Base-by-base conservation (phyloP, 1,140 invertebrate species). In the Drosophila erecta region DNA sequence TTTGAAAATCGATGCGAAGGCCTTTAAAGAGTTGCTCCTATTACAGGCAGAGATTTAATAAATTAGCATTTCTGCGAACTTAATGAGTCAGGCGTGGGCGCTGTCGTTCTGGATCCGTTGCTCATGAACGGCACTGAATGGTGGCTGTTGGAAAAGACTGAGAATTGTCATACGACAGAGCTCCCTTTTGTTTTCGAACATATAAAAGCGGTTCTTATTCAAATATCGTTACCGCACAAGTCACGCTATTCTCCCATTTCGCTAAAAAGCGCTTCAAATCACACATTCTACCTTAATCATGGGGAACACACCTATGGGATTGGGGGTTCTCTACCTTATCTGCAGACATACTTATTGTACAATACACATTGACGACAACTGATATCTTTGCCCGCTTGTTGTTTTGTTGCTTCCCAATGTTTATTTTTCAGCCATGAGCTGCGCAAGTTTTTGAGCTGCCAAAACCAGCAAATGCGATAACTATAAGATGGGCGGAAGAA, bases 321-420 rank as follows among this genome's bases (percentile, higher is more conserved):
- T 33, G 37, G 35, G 43, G 65, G 35, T 33, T 38, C 5, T 38
- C 10, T 49, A 7, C 49, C 55, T 46, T 62, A 62, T 65, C 55
- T 65, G 40, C 77, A 43, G 49, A 74, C 55, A 77, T 59, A 74
- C 55, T 74, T 59, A 62, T 81, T 86, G 71, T 79, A 81, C 79
- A 86, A 86, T 85, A 61, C 33, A 57, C 30, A 54, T 60, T 35
- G 67, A 49, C 44, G 64, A 67, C 62, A 64, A 61, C 51, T 57
- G 50, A 74, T 74, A 72, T 59, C 50, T 56, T 27, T 27, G 33
- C 33, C 17, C 24, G 37, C 22, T 46, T 24, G 33, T 49, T 27
- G 62, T 46, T 37, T 43, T 56, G 24, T 47, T 47, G 59, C 62
- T 33, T 64, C 7, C 8, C 30, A 47, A 49, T 69, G 65, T 47